Base-by-base conservation (phyloP, 2,797 vertebrate species). In the Microtus californicus region DNA sequence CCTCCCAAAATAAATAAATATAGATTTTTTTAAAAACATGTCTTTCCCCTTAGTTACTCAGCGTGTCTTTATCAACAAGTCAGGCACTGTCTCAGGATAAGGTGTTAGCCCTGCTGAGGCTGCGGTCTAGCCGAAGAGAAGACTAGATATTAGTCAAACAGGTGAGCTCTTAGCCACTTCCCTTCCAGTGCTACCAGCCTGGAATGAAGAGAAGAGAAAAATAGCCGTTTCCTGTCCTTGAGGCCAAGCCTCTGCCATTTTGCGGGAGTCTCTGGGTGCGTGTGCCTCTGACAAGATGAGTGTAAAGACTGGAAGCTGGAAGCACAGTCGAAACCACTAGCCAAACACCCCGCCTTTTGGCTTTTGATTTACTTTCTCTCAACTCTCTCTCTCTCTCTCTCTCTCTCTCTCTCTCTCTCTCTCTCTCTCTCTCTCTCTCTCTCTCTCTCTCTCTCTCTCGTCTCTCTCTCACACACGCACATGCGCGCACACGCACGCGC, bases 171-270 rank as follows among this genome's bases (percentile, higher is more conserved):
- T 48, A 37, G 9, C 6, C 15, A 17, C 31, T 90, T 40, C 27
- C 40, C 19, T 89, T 69, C 56, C 1, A 61, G 1, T 65, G n/a
- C 45, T 86, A 12, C 23, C 48, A 6, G 21, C 83, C 80, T 93
- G 92, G 54, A 14, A 94, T 78, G 90, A 90, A 76, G 25, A 77
- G 90, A 90, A 76, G 25, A 77, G 7, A 73, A 93, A 89, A 82
- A n/a, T 11, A 78, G 63, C 65, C 29, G 19, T 43, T 87, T 63
- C 23, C 23, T n/a, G 59, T 17, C 9, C 27, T 59, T 34, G 23
- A 80, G 34, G 34, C 37, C 15, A 78, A 34, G 11, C 48, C 45
- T 90, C 56, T 13, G 3, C 17, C 34, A 0, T 31, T 73, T 31
- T 65, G 9, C 65, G 61, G 78, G 71, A 78, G 14, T 34, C n/a